phyloP scores from a whole-genome alignment of 2,113 vertebrate genomes.

The Lampris megalopsis region DNA sequence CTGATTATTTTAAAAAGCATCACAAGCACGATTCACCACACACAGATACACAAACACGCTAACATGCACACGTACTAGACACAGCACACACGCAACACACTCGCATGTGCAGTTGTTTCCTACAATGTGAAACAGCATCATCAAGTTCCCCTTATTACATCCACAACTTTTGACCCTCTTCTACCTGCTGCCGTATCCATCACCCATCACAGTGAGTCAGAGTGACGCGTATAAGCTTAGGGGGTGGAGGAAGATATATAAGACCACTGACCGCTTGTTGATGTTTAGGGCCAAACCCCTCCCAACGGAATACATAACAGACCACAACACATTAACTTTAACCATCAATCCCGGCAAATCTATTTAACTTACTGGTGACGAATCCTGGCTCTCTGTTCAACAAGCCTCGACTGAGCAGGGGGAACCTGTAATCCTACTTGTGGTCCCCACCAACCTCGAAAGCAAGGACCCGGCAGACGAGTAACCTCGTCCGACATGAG shows the following conservation, averaged over 20 bases:
- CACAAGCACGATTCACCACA: no score
- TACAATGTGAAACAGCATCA: constrained; percentile 14
- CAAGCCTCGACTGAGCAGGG: constrained; percentile 2
- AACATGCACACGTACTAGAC: background rate
- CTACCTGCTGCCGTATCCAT: background rate
- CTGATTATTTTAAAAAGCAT: background rate
- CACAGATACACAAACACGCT: background rate
- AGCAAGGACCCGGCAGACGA: constrained; percentile 4
- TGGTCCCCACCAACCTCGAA: background rate
- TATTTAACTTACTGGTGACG: constrained; percentile 42
- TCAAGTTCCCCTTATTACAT: background rate
- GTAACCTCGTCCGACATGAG: constrained; percentile 69
- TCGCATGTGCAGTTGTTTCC: background rate
- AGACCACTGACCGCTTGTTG: constrained; percentile 51
- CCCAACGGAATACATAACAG: constrained; percentile 66
- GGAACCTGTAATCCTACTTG: constrained; percentile 24
- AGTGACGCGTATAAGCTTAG: constrained; percentile 31
- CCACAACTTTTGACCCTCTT: background rate
- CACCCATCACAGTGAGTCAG: constrained; percentile 28
- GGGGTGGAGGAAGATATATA: constrained; percentile 28
- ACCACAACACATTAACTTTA: constrained; percentile 80
- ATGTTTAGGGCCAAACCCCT: constrained; percentile 69
- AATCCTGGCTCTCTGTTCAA: constrained; percentile 34
- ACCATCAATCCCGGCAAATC: constrained; percentile 64
- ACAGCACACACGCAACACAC: background rate